Base-by-base conservation (phyloP, 2,888 invertebrate species). In the Erpobdella octoculata region DNA sequence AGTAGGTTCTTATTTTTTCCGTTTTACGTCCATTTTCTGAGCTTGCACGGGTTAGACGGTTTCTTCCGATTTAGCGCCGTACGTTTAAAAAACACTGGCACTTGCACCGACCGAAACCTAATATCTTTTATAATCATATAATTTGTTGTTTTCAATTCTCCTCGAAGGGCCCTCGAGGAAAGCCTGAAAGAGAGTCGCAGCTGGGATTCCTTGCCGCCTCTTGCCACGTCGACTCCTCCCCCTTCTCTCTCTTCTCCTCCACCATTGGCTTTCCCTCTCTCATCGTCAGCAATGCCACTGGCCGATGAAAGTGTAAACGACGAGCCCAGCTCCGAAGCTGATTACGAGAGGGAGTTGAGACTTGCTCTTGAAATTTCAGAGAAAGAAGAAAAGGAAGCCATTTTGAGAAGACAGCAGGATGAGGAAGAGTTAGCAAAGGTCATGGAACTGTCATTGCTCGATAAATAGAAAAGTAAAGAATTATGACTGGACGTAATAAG, bases 381-480 rank as follows among this genome's bases (percentile, higher is more conserved):
- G 74, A 77, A 78, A 72, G 78, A 81, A 72, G 77, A 74, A 66
- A 75, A 76, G 61, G 80, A 80, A 58, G 77, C 75, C 4, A 78
- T 77, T 61, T 73, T 73, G 65, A 75, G 78, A 15, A 76, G 77
- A 21, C 73, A 77, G 72, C 72, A 79, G 53, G 83, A 83, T 73
- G 82, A 83, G 70, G 83, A 82, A 71, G 82, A 83, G 72, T 73
- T 83, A 37, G 78, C 80, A 72, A 77, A 77, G 74, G 81, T 83
- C 46, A 73, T 83, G 21, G 77, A 80, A 72, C 77, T 83, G 35
- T 83, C 83, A 0, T 74, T 83, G 36, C 78, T 78, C 21, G 83
- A 83, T n/a, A 83, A 83, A 67, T 79, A 62, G 53, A 15, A 53
- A 9, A 28, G n/a, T n/a, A n/a, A n/a, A n/a, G n/a, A n/a, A n/a